Base-by-base conservation (phyloP, 1,140 invertebrate genomes). In the Ceratina australensis region DNA sequence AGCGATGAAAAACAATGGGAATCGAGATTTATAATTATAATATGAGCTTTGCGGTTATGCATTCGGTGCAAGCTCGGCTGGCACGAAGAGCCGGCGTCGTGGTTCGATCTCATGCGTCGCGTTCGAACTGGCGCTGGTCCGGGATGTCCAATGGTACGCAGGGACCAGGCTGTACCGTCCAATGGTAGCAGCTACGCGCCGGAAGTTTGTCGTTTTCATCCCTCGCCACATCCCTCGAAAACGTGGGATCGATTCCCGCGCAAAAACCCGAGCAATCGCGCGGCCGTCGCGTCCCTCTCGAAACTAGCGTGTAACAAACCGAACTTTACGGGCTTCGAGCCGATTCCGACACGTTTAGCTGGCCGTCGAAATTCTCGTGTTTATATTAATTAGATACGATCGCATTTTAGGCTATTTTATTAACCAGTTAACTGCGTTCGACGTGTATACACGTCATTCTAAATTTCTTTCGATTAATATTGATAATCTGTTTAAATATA, bases 181-280 rank as follows among this genome's bases (percentile, higher is more conserved):
- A 79, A 79, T 60, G 26, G 42, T 0, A 42, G 26, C 15, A 4
- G 1, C 3, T 5, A 5, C 22, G 63, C 47, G 47, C 63, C 71
- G 77, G 77, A 79, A 79, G 67, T 68, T 20, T 65, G 15, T 4
- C 20, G 47, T 10, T 64, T 49, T 54, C 22, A 20, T 49, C 24
- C 60, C 33, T 52, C 3, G 52, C 26, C 20, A 47, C 66, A 57
- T 74, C 61, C 77, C 82, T 73, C 50, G 72, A 81, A 79, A 85
- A 78, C 72, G 72, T 15, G 79, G 72, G 81, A 87, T 87, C 85
- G 85, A 87, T 87, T 83, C 81, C 79, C 85, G 85, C 85, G 85
- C 83, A 87, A 87, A 87, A 87, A 86, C 63, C 57, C 71, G 61
- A 60, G 77, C 80, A 82, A 82, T 82, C 77, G 71, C 16, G 16